Evolutionary conservation across 2,113 vertebrate genomes (phyloP).

Genomic region (Hypomesus transpacificus): DNA sequence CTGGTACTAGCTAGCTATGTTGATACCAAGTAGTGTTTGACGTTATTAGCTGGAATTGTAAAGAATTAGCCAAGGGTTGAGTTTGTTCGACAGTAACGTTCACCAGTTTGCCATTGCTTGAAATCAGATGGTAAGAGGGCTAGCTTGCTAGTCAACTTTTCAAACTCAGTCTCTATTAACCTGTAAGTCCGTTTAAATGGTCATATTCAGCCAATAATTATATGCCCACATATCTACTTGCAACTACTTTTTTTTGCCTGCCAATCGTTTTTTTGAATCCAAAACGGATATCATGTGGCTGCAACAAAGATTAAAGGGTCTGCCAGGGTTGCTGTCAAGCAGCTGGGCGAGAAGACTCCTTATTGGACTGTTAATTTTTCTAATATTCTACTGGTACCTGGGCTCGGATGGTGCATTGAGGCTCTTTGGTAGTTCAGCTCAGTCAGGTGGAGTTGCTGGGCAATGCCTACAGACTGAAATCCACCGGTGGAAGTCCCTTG

Average conservation of each 20-base stretch:
- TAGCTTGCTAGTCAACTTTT: not conserved
- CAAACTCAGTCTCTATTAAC: not conserved
- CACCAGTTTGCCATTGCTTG: not conserved
- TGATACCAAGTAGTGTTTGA: not conserved
- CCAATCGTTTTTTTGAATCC: not conserved
- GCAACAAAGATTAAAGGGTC: conserved; percentile 89
- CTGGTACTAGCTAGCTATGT: not conserved
- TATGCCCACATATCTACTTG: no score
- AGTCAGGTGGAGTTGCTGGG: conserved; percentile 69
- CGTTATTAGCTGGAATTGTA: not conserved
- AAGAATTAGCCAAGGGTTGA: no score
- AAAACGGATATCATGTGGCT: conserved; percentile 87
- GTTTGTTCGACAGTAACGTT: not conserved
- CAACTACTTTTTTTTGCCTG: not conserved
- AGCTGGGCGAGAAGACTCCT: conserved; percentile 89
- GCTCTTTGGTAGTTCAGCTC: conserved; percentile 61
- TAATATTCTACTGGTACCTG: conserved; percentile 85
- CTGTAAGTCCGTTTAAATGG: no score
- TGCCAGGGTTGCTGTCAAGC: conserved; percentile 91
- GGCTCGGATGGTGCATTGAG: conserved; percentile 70
- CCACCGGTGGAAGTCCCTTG: conserved; percentile 73
- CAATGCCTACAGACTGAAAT: conserved; percentile 80
- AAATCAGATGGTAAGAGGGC: not conserved
- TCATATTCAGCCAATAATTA: no score
- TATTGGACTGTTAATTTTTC: conserved; percentile 76